These are phyloP conservation scores for Chromobotia macracanthus DNA, from an alignment of 2,797 vertebrate species.

Conservation along the genomic window DNA sequence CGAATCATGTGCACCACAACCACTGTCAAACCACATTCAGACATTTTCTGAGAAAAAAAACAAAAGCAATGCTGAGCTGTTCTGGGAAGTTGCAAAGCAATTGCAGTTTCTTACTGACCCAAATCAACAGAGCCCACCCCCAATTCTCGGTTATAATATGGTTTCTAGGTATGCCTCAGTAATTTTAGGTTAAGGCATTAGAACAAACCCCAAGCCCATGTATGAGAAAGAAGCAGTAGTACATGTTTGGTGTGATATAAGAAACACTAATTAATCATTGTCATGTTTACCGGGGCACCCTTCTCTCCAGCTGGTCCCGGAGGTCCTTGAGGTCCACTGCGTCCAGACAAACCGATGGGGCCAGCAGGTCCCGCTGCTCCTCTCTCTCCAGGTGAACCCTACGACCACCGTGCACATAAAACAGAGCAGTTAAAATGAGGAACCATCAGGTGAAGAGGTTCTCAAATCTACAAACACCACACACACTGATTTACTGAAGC, in stretches of 20 bases:
- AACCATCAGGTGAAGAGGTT: no score
- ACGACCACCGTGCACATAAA: constrained; percentile 25
- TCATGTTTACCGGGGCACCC: constrained; percentile 86
- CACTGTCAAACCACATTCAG: no score
- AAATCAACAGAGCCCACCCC: no score
- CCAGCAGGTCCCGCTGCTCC: constrained; percentile 90
- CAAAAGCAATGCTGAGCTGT: neutral
- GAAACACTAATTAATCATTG: neutral
- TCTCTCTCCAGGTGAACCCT: constrained; percentile 97
- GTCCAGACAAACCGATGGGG: constrained; percentile 92
- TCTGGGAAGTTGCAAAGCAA: no score
- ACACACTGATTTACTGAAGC: neutral
- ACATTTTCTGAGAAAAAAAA: no score
- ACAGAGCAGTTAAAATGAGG: neutral
- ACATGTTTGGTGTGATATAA: neutral
- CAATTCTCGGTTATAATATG: no score
- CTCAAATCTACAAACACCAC: no score
- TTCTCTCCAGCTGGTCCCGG: constrained; percentile 97
- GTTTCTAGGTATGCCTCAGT: no score
- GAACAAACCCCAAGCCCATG: no score
- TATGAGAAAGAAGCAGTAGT: neutral
- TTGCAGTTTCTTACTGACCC: no score
- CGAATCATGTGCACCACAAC: neutral
- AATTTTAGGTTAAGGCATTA: no score
- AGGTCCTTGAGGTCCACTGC: constrained; percentile 93